These are phyloP conservation scores for Euproctis similis DNA, from an alignment of 2,888 invertebrate species.

Conservation along the genomic window DNA sequence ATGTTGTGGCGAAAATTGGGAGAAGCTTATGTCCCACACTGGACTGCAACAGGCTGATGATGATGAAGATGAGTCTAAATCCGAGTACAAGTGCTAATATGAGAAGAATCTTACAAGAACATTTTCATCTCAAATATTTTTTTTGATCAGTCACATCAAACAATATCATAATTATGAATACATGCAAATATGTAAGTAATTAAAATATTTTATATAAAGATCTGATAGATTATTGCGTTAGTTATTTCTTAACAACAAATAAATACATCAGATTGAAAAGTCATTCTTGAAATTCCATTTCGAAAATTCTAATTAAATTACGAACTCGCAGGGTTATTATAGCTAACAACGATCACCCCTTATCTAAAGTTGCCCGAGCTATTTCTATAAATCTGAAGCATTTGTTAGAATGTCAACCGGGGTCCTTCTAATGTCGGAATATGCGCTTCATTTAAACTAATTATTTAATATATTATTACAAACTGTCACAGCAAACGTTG, in stretches of 20 bases:
- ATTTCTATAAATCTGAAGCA: slow-evolving; percentile 57
- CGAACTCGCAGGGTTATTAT: slow-evolving; percentile 38
- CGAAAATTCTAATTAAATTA: slow-evolving; percentile 63
- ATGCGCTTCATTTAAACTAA: slow-evolving; percentile 35
- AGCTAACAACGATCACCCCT: slow-evolving; percentile 48
- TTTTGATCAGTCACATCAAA: no score
- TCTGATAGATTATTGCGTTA: slow-evolving; percentile 28
- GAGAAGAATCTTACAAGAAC: no score
- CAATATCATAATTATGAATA: no score
- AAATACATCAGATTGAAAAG: slow-evolving; percentile 48
- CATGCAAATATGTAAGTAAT: no score
- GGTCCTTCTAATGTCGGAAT: slow-evolving; percentile 33
- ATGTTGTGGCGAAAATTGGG: no score
- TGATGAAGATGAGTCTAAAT: no score
- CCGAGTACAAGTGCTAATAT: no score
- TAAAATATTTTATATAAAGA: no score
- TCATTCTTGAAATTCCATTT: slow-evolving; percentile 55
- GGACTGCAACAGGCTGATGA: no score
- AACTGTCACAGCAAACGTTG: no score
- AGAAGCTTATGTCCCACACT: no score
- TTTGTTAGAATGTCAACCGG: slow-evolving; percentile 44
- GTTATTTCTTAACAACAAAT: slow-evolving; percentile 36
- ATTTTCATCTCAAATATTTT: no score
- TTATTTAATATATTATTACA: slow-evolving; percentile 34
- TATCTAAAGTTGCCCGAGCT: slow-evolving; percentile 53